Conservation (phyloP, 2,888 invertebrate genomes). For the Mantis religiosa region DNA sequence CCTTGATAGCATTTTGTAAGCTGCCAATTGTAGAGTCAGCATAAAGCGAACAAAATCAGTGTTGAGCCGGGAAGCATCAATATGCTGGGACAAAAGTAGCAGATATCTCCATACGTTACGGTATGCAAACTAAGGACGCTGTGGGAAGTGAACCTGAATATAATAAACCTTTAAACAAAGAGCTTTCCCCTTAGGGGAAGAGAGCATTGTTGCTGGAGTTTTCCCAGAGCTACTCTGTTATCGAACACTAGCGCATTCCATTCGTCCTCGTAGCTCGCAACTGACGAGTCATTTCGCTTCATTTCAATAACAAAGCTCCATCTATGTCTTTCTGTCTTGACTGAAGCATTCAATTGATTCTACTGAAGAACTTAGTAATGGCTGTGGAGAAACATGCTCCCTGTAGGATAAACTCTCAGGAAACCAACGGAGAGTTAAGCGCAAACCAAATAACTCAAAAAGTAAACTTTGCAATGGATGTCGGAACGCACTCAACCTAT, state of each 20-base stretch:
- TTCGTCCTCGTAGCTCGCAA: not conserved
- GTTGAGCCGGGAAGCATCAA: not conserved
- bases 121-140: not conserved
- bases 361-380: no score
- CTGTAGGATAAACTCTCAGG: no score
- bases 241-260: not conserved
- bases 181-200: not conserved
- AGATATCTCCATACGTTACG: not conserved
- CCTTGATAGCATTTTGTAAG: not conserved
- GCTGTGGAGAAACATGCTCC: no score
- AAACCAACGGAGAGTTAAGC: no score
- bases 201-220: not conserved
- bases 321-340: not conserved
- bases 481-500: no score
- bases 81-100: not conserved
- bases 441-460: no score
- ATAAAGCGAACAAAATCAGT: not conserved
- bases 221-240: not conserved
- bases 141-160: not conserved
- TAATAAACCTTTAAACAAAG: not conserved
- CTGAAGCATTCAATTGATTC: not conserved
- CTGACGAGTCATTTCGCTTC: not conserved
- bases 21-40: not conserved
- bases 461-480: no score
- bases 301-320: not conserved